These are phyloP conservation scores for Proterorhinus semilunaris DNA, from an alignment of 2,113 vertebrate species.

Conservation along the genomic window DNA sequence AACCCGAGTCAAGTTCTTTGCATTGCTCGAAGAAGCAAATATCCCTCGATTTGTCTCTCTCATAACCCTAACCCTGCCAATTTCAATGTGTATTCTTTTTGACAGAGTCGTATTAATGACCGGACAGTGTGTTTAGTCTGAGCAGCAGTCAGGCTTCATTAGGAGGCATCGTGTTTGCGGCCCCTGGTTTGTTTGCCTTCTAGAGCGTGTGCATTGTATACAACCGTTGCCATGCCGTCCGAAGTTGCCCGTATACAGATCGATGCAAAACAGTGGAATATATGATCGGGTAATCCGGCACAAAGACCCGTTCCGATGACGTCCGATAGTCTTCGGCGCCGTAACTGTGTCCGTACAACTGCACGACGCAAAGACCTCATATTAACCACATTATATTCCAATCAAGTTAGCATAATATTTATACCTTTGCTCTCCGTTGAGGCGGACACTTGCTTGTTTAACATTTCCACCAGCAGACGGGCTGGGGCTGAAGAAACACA, in stretches of 20 bases:
- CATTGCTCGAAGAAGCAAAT: too few relatives aligned
- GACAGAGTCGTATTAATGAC: constrained; percentile 58
- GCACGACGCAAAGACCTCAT: constrained; percentile 21
- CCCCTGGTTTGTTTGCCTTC: constrained; percentile 57
- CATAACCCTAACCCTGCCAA: constrained; percentile 27
- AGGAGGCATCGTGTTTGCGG: constrained; percentile 56
- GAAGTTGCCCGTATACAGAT: constrained; percentile 59
- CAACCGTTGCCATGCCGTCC: constrained; percentile 61
- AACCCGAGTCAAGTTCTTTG: neutral
- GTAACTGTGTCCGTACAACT: constrained; percentile 21
- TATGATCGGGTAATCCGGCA: constrained; percentile 56
- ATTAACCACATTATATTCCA: constrained; percentile 26
- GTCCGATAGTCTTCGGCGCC: constrained; percentile 34
- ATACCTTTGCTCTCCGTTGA: constrained; percentile 40
- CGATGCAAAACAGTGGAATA: constrained; percentile 61
- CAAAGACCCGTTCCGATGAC: constrained; percentile 49
- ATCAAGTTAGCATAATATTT: constrained; percentile 49
- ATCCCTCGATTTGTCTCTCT: constrained; percentile 12
- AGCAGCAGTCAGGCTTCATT: constrained; percentile 45
- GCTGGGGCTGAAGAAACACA: constrained; percentile 29
- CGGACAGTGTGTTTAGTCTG: constrained; percentile 38
- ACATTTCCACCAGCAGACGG: constrained; percentile 61
- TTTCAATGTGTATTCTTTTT: constrained; percentile 48
- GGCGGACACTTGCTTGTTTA: constrained; percentile 46
- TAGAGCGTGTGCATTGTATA: constrained; percentile 50